These are phyloP conservation scores for Chrysomela aeneicollis DNA, from an alignment of 2,888 invertebrate species.

Conservation along the genomic window DNA sequence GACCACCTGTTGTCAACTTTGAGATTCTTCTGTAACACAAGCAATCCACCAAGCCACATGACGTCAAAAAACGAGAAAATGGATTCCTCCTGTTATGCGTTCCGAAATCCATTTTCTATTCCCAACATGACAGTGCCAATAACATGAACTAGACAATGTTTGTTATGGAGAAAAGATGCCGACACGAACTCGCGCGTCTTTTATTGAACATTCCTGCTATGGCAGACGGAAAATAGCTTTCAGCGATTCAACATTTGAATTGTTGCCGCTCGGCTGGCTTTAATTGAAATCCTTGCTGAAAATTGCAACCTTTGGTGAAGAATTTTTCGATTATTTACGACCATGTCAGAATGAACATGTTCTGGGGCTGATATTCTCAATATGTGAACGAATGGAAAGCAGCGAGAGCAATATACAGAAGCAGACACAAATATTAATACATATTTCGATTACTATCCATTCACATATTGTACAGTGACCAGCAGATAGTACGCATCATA, in stretches of 20 bases:
- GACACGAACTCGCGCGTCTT: conserved; percentile 22
- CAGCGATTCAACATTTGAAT: conserved; percentile 27
- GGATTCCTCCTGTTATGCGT: not conserved
- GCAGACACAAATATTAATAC: too few species aligned
- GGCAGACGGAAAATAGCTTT: conserved; percentile 23
- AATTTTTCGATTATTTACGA: not conserved
- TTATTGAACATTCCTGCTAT: conserved; percentile 34
- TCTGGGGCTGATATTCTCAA: not conserved
- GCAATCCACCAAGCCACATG: not conserved
- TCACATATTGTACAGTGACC: too few species aligned
- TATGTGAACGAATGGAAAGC: not conserved
- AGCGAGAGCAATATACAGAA: too few species aligned
- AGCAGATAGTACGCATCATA: too few species aligned
- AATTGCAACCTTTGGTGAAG: conserved; percentile 7
- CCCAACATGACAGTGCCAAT: conserved; percentile 24
- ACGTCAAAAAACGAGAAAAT: not conserved
- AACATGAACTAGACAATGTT: conserved; percentile 22
- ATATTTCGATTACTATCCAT: too few species aligned
- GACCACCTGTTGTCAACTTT: not conserved
- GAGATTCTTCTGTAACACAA: not conserved
- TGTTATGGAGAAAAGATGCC: conserved; percentile 13
- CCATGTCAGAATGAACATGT: not conserved
- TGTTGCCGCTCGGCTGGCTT: conserved; percentile 25
- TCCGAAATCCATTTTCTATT: conserved; percentile 14
- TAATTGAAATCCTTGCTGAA: conserved; percentile 28